Base-by-base conservation (phyloP, 2,888 invertebrate genomes). In the Invenusta paracnida region DNA sequence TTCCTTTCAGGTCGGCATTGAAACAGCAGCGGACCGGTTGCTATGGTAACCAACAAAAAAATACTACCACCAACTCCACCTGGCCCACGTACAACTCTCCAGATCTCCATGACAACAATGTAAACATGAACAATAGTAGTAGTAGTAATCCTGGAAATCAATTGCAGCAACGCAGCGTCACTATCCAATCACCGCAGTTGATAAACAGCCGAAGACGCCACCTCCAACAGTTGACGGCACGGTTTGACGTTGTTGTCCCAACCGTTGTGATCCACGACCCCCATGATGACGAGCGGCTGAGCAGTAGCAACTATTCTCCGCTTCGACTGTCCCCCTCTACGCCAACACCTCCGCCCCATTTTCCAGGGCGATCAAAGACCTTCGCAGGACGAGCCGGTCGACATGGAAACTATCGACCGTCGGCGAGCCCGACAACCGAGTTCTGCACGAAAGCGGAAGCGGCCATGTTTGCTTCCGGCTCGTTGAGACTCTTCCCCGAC, bases 21-120 rank as follows among this genome's bases (percentile, higher is more conserved):
- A n/a, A n/a, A n/a, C n/a, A n/a, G n/a, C n/a, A 17, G 17, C 48
- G 17, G 17, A 17, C 48, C 48, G 48, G 17, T 17, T 11, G 17
- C 48, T 48, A 48, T 48, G 5, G 48, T 17, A 73, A 73, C 23
- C 73, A 23, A 73, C 17, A 48, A 11, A 48, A 48, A 11, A 23
- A 73, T 73, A 13, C 73, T n/a, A 13, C 73, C 73, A 11, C 48
- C 48, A 48, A 48, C 48, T 11, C 48, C 48, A 48, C 73, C 73
- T 73, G 73, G 73, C 73, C 73, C 11, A 73, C 73, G 23, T 73
- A 73, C 27, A 73, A 73, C 25, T 73, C 73, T 5, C 73, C 73
- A 2, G 73, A 73, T 25, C 17, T 48, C 48, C 48, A 48, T 17
- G 48, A 11, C 48, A 5, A n/a, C n/a, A n/a, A n/a, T n/a, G n/a